Conservation (phyloP, 2,113 vertebrate genomes). For the Galemys pyrenaicus region DNA sequence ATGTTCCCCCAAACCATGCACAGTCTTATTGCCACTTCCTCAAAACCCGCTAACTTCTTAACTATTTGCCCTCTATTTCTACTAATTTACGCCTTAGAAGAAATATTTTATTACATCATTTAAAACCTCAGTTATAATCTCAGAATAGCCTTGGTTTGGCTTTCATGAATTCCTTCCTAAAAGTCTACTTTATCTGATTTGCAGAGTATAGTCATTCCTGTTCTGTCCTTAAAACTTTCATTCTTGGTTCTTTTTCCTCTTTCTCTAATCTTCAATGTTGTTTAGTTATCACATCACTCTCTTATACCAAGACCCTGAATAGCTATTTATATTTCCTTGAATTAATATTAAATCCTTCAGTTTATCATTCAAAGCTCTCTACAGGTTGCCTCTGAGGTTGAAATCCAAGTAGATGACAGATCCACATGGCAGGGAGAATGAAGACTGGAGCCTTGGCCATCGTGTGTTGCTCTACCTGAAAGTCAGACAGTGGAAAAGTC, state of each 20-base stretch:
- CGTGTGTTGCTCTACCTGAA: fast-evolving
- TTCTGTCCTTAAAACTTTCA: not conserved
- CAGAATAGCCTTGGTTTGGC: not conserved
- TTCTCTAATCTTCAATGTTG: not conserved
- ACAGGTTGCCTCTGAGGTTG: not conserved
- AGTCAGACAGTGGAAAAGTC: not conserved
- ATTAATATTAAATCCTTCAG: not conserved
- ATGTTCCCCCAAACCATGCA: not conserved
- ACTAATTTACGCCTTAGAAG: not conserved
- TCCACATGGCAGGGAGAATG: too few relatives aligned
- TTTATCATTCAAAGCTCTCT: not conserved
- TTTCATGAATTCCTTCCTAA: not conserved
- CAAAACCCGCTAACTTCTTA: not conserved
- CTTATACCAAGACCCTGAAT: not conserved
- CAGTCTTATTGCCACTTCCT: not conserved
- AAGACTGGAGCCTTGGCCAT: not conserved
- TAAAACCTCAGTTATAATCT: not conserved
- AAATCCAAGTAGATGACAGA: not conserved
- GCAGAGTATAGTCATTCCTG: not conserved
- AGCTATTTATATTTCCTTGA: not conserved
- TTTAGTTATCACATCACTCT: not conserved
- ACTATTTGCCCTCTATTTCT: not conserved
- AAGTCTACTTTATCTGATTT: constrained; percentile 22
- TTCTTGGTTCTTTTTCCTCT: not conserved
- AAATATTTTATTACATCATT: not conserved